phyloP scores from a whole-genome alignment of 2,113 vertebrate genomes.

The Mohoua ochrocephala region DNA sequence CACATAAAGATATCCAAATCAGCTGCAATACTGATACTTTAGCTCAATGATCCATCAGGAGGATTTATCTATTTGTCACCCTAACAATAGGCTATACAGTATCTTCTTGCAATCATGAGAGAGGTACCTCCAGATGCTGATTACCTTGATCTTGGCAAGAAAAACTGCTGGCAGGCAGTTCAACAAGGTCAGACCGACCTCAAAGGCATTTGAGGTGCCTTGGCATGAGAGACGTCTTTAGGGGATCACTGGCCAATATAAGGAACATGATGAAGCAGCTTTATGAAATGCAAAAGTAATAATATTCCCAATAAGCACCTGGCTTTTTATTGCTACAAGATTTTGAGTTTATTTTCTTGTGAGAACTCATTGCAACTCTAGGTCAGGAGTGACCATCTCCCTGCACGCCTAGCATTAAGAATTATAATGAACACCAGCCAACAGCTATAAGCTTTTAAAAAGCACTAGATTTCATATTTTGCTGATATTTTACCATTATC shows the following conservation, averaged over 20 bases:
- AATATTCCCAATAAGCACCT: neutral
- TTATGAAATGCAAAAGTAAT: neutral
- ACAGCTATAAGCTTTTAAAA: neutral
- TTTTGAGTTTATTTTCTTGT: neutral
- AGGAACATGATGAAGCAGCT: conserved; percentile 7
- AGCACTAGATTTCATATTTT: neutral
- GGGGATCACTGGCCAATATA: neutral
- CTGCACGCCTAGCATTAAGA: neutral
- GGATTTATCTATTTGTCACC: neutral
- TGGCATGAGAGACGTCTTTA: neutral
- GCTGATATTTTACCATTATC: neutral
- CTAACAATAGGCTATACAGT: neutral
- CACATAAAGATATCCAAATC: neutral
- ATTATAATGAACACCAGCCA: neutral
- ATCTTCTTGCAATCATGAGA: neutral
- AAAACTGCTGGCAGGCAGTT: conserved; percentile 5
- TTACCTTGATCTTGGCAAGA: conserved; percentile 3
- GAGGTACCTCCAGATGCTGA: neutral
- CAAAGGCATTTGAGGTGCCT: neutral
- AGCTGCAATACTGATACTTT: neutral
- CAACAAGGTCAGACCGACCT: neutral
- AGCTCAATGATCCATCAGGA: neutral
- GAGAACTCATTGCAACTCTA: neutral
- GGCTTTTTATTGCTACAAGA: neutral
- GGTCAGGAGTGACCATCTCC: neutral